A percentile compares a stretch with the other conserved stretches of the same genome.
Evolutionary conservation across 2,888 invertebrate species (phyloP).

Genomic region (Diarsia brunnea): DNA sequence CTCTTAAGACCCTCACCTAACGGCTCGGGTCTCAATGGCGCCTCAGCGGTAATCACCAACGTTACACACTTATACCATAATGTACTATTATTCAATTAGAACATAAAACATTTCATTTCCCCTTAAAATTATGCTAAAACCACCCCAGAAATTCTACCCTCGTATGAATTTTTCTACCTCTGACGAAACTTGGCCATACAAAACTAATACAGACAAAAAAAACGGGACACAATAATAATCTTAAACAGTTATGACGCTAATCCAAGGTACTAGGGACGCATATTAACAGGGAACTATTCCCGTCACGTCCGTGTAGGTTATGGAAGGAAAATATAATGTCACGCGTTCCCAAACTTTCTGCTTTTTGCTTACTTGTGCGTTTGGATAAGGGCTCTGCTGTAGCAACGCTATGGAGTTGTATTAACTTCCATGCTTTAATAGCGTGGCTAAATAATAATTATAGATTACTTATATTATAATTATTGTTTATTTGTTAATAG

Average conservation of each 20-base stretch:
- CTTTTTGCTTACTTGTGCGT: conserved; percentile 58
- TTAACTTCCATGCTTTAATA: no score
- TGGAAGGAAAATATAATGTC: conserved; percentile 73
- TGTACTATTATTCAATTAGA: no score
- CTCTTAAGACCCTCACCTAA: no score
- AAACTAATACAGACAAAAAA: conserved; percentile 39
- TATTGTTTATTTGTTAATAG: no score
- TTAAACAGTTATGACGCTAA: conserved; percentile 56
- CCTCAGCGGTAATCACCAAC: no score
- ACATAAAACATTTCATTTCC: no score
- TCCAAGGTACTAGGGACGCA: conserved; percentile 49
- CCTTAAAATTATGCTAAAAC: not conserved
- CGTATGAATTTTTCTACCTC: not conserved
- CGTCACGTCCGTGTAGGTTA: conserved; percentile 70
- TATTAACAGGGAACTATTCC: conserved; percentile 64
- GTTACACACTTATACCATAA: no score
- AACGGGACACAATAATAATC: conserved; percentile 46
- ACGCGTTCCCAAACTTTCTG: conserved; percentile 56
- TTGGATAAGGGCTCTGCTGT: conserved; percentile 14
- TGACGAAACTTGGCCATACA: conserved; percentile 14
- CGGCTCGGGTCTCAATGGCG: no score
- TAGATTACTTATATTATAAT: no score
- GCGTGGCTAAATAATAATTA: no score
- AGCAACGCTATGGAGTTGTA: no score
- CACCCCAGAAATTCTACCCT: not conserved